Evolutionary conservation across 2,113 vertebrate species (phyloP).

Genomic region (Coturnix japonica): DNA sequence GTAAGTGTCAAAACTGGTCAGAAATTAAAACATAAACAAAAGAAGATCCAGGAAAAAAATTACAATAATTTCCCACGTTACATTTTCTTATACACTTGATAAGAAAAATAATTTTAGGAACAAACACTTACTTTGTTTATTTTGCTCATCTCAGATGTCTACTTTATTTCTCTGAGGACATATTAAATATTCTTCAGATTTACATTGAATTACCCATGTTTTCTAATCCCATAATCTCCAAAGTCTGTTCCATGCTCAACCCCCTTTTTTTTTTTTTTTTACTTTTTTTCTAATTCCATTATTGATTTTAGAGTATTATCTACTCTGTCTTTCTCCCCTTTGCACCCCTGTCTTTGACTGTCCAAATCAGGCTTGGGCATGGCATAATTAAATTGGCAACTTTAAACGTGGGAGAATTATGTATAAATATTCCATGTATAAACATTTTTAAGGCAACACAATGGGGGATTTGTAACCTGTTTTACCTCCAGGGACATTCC

Average conservation of each 20-base stretch:
- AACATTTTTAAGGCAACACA: background rate
- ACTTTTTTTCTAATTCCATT: background rate
- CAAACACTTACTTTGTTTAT: background rate
- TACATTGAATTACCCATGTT: background rate
- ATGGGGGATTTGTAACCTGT: background rate
- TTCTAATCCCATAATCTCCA: background rate
- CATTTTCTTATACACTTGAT: background rate
- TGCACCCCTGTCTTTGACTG: background rate
- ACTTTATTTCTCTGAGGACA: background rate
- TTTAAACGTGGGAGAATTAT: background rate
- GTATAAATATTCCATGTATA: background rate
- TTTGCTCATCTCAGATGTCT: background rate
- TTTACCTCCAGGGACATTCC: background rate
- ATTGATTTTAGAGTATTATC: background rate
- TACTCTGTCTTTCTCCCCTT: rapidly evolving
- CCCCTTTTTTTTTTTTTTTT: no score
- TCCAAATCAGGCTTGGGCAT: background rate
- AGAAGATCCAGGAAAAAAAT: background rate
- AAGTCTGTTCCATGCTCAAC: background rate
- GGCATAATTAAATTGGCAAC: background rate
- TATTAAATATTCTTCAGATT: background rate
- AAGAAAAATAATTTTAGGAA: background rate
- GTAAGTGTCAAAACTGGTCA: background rate
- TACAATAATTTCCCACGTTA: background rate
- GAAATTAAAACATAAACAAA: background rate